Evolutionary conservation across 1,140 invertebrate genomes (phyloP), one percentile per base, ranked within the genome.

Genomic region (Cylas formicarius): DNA sequence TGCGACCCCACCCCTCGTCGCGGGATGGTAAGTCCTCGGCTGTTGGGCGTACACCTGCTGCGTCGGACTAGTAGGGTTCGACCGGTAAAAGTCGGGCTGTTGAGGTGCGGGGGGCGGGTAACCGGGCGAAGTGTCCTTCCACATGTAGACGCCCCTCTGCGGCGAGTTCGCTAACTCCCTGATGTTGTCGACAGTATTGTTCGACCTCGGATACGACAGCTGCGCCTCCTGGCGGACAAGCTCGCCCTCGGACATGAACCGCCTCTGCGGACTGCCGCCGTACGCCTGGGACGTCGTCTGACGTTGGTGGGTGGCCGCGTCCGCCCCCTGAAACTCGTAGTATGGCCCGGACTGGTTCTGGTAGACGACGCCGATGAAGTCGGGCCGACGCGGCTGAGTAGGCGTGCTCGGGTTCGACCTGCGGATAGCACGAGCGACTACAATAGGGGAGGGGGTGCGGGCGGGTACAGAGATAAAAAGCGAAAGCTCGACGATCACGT

Each of bases 321-420:
- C 60, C 18, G 44, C 50, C 11, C 50, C 63, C 37, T 69, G 70
- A 48, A 65, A 68, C 42, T 64, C 66, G 60, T 57, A 53, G 35
- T 62, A 57, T 27, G 36, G 34, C 18, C 18, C 65, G 20, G 64
- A 62, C 14, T 56, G 54, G 22, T 65, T 61, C 33, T 59, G 54
- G 38, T 68, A 73, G 17, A 70, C 67, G 35, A 86, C 82, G 42
- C 84, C 80, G 58, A 89, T 88, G 68, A 89, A 90, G 65, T 89
- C 86, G 6, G 85, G 85, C 43, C 86, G 75, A 59, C 84, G 75
- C 32, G 83, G 79, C 72, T 88, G 84, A 49, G 86, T 90, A 50
- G 88, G 87, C 49, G 86, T 90, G 58, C 85, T 85, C 41, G 86
- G 87, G 69, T 90, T 90, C 36, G 86, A 90, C 75, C 86, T 89